phyloP scores from a whole-genome alignment of 2,113 vertebrate genomes.

The Tetraodon nigroviridis region DNA sequence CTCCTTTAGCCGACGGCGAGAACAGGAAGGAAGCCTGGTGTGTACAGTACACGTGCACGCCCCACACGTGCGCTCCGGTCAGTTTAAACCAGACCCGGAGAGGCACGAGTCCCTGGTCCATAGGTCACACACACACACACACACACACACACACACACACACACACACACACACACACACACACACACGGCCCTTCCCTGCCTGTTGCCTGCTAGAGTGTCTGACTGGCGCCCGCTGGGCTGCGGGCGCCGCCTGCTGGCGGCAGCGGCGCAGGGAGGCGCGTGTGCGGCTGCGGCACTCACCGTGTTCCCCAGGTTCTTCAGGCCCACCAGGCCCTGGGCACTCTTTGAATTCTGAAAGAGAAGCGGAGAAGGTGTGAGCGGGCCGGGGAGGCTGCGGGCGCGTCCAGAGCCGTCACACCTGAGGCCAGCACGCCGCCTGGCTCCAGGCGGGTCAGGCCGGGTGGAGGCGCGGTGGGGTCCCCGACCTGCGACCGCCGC shows the following conservation, averaged over 20 bases:
- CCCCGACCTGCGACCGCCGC: too few relatives aligned
- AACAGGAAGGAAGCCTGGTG: neutral
- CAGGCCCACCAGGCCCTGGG: constrained; percentile 91
- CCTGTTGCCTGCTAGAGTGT: constrained; percentile 65
- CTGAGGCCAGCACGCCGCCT: too few relatives aligned
- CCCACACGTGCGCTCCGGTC: constrained; percentile 26
- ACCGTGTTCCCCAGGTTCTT: constrained; percentile 98
- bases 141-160: constrained; percentile 4
- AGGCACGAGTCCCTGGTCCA: constrained; percentile 19
- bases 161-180: constrained; percentile 15
- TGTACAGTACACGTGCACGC: constrained; percentile 18
- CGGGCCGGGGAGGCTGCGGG: neutral
- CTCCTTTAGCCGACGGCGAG: neutral
- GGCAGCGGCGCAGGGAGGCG: neutral
- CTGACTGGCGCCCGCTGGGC: constrained; percentile 3
- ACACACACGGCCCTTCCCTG: constrained; percentile 2
- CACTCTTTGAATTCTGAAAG: constrained; percentile 87
- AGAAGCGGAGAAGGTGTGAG: constrained; percentile 15
- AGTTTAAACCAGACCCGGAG: constrained; percentile 23
- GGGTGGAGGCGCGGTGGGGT: too few relatives aligned
- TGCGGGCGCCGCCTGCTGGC: neutral
- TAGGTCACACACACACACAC: constrained; percentile 31
- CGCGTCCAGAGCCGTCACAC: neutral
- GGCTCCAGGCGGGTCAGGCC: too few relatives aligned
- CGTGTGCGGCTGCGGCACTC: constrained; percentile 60